These are phyloP conservation scores for Seriola dumerili DNA, from an alignment of 2,113 vertebrate genomes.

Conservation along the genomic window DNA sequence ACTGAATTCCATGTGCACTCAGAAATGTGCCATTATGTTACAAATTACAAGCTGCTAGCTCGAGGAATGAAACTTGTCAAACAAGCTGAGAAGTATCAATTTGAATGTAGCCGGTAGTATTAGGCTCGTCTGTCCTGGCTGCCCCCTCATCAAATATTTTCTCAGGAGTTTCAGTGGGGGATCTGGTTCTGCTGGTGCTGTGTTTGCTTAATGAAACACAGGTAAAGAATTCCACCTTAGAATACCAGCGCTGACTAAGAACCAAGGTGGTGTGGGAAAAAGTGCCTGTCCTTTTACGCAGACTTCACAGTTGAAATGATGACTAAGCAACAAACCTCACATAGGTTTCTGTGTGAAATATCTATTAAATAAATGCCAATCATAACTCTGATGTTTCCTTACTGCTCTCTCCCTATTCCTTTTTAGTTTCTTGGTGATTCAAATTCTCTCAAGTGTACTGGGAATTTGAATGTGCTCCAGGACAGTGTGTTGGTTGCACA, in stretches of 20 bases:
- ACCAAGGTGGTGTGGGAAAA: not conserved
- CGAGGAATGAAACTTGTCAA: slow-evolving; percentile 36
- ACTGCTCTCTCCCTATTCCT: not conserved
- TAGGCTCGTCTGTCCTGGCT: not conserved
- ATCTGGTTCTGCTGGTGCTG: slow-evolving; percentile 53
- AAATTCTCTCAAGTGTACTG: not conserved
- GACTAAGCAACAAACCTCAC: not conserved
- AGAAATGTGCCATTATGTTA: not conserved
- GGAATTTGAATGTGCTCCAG: not conserved
- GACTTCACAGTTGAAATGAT: not conserved
- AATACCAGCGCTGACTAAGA: slow-evolving; percentile 29
- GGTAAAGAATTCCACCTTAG: slow-evolving; percentile 24
- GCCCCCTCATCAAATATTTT: slow-evolving; percentile 15
- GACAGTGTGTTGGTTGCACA: not conserved
- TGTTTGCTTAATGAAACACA: slow-evolving; percentile 51
- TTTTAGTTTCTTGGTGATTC: not conserved
- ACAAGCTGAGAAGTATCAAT: slow-evolving; percentile 27
- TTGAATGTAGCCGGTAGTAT: not conserved
- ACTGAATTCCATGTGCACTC: not conserved
- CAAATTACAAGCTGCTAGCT: not conserved
- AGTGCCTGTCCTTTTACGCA: not conserved
- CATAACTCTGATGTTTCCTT: not conserved
- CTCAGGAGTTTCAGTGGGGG: not conserved
- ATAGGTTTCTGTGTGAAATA: not conserved
- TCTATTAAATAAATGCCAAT: not conserved